Base-by-base conservation (phyloP, 2,113 vertebrate genomes). In the Phaetusa simplex region DNA sequence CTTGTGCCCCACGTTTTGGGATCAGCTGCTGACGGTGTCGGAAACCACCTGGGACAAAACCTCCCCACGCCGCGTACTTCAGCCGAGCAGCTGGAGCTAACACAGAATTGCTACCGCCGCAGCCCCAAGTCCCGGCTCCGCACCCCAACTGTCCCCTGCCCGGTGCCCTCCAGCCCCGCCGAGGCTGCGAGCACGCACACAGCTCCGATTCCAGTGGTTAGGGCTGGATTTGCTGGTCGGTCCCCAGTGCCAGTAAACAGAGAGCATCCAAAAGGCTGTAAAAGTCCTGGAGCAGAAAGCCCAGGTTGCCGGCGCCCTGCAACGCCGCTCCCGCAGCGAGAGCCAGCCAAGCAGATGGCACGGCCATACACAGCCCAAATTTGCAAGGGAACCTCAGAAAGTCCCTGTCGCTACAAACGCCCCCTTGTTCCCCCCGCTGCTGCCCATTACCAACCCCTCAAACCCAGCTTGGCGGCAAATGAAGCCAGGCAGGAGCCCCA, bases 51-150 rank as follows among this genome's bases (percentile, higher is more conserved):
- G 22, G 43, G 29, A 64, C 45, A 36, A 23, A 16, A 8, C 50
- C 40, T 64, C 30, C 62, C 56, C 16, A 5, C 0, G 1, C 64
- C 20, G 0, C 0, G 1, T 12, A 8, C n/a, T 17, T 13, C 17
- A 26, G 61, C 62, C 4, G 1, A 32, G 70, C 73, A 74, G 50
- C 52, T 16, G 45, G 27, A 70, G 83, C 4, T 36, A 8, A 27
- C 29, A 0, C 1, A 17, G 78, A 13, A 15, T 14, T 30, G 45
- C 5, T 19, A 6, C 38, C 0, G 1, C 27, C 3, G 0, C 80
- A 38, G 59, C 66, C 5, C 58, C 1, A 2, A 20, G 30, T 5
- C 19, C 82, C 93, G 5, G 62, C 78, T 62, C 59, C 8, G 2
- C 6, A 66, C 5, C 53, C 50, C 45, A 20, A 1, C 11, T 38